These are phyloP conservation scores for Burhinus oedicnemus DNA, from an alignment of 2,113 vertebrate species.

Conservation along the genomic window DNA sequence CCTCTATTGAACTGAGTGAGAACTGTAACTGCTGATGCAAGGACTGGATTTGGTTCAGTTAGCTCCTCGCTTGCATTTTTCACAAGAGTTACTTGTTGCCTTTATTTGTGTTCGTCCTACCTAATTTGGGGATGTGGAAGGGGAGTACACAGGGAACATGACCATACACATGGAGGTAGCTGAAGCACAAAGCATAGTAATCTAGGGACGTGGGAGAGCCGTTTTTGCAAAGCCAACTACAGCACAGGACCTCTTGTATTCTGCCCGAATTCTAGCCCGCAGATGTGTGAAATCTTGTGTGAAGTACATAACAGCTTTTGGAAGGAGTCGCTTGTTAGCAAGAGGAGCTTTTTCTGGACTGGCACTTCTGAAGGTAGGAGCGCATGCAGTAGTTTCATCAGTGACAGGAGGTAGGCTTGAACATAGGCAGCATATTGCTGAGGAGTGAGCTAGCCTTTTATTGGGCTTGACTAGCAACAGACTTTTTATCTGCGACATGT, in stretches of 20 bases:
- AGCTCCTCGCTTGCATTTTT: not conserved
- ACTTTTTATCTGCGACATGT: not conserved
- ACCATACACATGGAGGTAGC: not conserved
- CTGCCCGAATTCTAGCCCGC: not conserved
- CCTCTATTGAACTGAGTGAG: not conserved
- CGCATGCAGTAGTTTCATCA: not conserved
- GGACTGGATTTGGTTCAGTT: not conserved
- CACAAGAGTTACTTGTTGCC: not conserved
- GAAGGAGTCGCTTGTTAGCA: not conserved
- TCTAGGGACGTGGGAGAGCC: not conserved
- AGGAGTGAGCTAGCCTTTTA: constrained; percentile 22
- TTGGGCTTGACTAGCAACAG: not conserved
- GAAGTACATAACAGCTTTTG: not conserved
- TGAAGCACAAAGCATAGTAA: not conserved
- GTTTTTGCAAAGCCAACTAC: not conserved
- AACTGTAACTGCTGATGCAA: not conserved
- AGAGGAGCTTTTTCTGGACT: not conserved
- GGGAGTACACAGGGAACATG: not conserved
- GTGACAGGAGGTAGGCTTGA: constrained; percentile 41
- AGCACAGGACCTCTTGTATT: not conserved
- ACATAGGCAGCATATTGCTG: not conserved
- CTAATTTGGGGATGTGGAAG: not conserved
- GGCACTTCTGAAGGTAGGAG: constrained; percentile 7
- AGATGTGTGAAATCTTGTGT: not conserved
- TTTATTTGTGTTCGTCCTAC: not conserved